Percentiles rank a stretch among this genome's conserved stretches.
Conservation (phyloP, 2,113 vertebrate species). For the Chloroceryle aenea region DNA sequence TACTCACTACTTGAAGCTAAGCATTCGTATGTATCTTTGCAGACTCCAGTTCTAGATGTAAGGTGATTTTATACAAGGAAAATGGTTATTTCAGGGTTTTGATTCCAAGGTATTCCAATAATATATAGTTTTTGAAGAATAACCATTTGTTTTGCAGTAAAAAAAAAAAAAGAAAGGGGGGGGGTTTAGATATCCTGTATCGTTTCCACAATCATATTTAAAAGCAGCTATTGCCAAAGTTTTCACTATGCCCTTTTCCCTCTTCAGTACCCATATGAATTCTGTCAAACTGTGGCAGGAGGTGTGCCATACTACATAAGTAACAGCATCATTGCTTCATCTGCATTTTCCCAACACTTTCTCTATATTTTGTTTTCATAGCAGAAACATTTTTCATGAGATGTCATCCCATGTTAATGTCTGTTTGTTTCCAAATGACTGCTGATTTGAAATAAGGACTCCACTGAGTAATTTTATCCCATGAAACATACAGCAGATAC, state of each 20-base stretch:
- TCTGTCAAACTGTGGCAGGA: not conserved
- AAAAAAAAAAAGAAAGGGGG: not conserved
- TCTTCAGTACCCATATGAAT: not conserved
- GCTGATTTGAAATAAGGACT: not conserved
- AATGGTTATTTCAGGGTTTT: not conserved
- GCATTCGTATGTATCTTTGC: fast-evolving
- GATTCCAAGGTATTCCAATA: not conserved
- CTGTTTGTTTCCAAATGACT: not conserved
- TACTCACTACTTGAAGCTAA: not conserved
- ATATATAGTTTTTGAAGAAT: fast-evolving
- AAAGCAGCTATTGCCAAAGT: not conserved
- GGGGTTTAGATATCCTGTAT: not conserved
- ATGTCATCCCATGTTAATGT: not conserved
- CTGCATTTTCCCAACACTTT: not conserved
- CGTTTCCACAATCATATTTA: not conserved
- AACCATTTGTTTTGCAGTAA: not conserved
- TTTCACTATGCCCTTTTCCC: not conserved
- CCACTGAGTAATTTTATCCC: not conserved
- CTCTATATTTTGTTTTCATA: not conserved
- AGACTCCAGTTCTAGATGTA: not conserved
- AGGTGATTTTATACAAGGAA: not conserved
- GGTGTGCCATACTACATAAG: not conserved
- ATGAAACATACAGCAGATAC: not conserved
- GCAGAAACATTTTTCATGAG: not conserved
- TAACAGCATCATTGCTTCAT: not conserved